Base-by-base conservation (phyloP, 2,888 invertebrate genomes). In the Microplitis deprimator region DNA sequence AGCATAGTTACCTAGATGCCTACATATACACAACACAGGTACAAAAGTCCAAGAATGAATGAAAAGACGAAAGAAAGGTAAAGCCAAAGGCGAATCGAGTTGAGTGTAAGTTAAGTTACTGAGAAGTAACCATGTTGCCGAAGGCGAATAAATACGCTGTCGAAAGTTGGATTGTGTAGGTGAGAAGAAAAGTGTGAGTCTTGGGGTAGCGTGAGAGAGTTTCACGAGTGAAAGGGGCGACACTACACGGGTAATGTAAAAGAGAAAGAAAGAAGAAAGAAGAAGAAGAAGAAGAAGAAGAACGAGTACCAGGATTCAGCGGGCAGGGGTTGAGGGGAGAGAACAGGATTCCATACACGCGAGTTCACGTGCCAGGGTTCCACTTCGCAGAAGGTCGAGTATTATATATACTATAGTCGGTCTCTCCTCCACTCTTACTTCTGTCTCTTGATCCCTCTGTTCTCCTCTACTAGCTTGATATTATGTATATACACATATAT, bases 341-440 rank as follows among this genome's bases (percentile, higher is more conserved):
- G 68, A 68, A 68, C 59, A 70, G 70, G 70, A 70, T 70, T 70
- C 70, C 70, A 70, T 70, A 70, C 60, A 70, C 70, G 70, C 60
- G 70, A 70, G 70, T 70, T 70, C 59, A 70, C 70, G 70, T 70
- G 70, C 70, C 70, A 70, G 70, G 70, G 70, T 29, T 50, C 70
- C 50, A 29, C 59, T 70, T 70, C 59, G 70, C 50, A 59, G 59
- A 70, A 70, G 70, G 59, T 70, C 70, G 70, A 70, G 59, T 70
- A 70, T 50, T 39, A 68, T 68, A 68, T 40, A 29, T 29, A 29
- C 29, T 29, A 50, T 50, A 50, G 50, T 50, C 50, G 13, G 50
- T 50, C 50, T 50, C 50, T 13, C n/a, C 17, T 17, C 17, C 20
- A 13, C 6, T 59, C 60, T 59, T 29, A 60, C 13, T 29, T 39